Evolutionary conservation across 2,113 vertebrate species (phyloP).

Genomic region (Trochalopteron elliotii): DNA sequence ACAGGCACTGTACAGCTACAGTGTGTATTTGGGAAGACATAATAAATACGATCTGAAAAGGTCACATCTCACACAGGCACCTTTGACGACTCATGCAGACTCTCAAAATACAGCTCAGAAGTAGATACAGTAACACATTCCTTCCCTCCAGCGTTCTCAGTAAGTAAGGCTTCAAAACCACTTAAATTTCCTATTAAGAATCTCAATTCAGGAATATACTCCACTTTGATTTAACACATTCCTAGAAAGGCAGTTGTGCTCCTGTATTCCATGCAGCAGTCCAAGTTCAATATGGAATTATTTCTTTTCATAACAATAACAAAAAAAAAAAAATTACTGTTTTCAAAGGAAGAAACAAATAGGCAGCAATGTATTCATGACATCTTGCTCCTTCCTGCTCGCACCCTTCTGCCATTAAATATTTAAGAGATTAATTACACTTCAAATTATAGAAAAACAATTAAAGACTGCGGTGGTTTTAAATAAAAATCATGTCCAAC

Average conservation of each 20-base stretch:
- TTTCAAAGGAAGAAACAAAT: not conserved
- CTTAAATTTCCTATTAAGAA: constrained; percentile 56
- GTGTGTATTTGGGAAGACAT: constrained; percentile 60
- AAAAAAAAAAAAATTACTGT: not conserved
- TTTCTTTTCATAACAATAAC: not conserved
- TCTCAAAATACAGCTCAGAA: constrained; percentile 28
- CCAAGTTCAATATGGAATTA: not conserved
- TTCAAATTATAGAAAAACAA: not conserved
- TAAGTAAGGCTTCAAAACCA: constrained; percentile 27
- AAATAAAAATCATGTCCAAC: not conserved
- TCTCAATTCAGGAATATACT: not conserved
- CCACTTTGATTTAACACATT: not conserved
- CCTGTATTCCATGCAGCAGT: not conserved
- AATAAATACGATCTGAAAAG: constrained; percentile 69
- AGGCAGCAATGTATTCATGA: not conserved
- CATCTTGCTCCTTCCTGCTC: not conserved
- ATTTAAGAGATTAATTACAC: not conserved
- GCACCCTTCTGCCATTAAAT: not conserved
- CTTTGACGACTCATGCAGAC: constrained; percentile 52
- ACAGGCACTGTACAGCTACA: constrained; percentile 48
- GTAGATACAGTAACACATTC: constrained; percentile 5
- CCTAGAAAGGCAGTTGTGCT: not conserved
- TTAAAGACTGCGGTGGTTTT: not conserved
- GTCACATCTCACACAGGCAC: constrained; percentile 61
- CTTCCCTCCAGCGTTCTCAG: constrained; percentile 32